These are phyloP conservation scores for Sminthopsis crassicaudata DNA, from an alignment of 2,113 vertebrate species.

Conservation along the genomic window DNA sequence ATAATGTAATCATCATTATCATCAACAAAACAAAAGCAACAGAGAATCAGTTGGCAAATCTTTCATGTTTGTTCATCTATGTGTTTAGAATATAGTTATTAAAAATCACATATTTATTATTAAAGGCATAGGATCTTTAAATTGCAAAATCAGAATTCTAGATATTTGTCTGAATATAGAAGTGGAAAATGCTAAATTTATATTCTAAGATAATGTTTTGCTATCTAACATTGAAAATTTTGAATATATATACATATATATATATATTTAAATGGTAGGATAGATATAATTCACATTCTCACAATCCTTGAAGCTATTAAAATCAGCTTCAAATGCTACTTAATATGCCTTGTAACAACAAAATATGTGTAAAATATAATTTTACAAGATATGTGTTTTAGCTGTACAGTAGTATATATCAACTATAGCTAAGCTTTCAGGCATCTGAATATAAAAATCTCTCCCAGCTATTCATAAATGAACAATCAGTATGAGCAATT, in stretches of 20 bases:
- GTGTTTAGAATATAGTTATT: neutral
- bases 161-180: neutral
- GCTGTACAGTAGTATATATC: slow-evolving; percentile 19
- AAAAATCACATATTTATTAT: neutral
- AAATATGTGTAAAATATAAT: slow-evolving; percentile 42
- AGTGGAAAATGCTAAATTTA: neutral
- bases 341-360: neutral
- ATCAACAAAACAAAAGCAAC: neutral
- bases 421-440: slow-evolving; percentile 35
- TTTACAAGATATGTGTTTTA: slow-evolving; percentile 2
- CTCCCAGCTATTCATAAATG: slow-evolving; percentile 11
- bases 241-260: neutral
- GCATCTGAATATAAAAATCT: slow-evolving; percentile 40
- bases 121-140: neutral
- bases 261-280: neutral
- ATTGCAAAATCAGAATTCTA: neutral
- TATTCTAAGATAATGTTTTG: neutral
- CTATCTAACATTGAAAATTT: neutral
- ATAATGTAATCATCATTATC: too few species aligned
- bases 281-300: neutral
- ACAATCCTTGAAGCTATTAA: slow-evolving; percentile 7
- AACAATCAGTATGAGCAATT: slow-evolving; percentile 36
- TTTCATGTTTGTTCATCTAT: neutral
- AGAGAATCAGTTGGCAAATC: neutral
- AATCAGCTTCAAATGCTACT: slow-evolving; percentile 36